These are phyloP conservation scores for Metacarcinus magister DNA, from an alignment of 2,888 invertebrate species.

Conservation along the genomic window DNA sequence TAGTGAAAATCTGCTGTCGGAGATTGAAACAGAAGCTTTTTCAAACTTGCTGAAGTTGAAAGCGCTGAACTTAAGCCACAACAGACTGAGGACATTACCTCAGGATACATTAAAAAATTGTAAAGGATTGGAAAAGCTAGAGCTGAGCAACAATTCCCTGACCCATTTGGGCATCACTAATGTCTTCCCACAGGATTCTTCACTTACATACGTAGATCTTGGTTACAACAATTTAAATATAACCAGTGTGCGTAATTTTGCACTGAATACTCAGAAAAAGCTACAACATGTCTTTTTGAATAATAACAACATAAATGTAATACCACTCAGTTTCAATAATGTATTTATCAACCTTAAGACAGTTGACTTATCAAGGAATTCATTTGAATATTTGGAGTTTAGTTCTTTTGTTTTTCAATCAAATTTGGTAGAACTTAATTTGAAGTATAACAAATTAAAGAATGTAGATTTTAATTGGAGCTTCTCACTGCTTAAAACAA, in stretches of 20 bases:
- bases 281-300: constrained; percentile 56
- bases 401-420: not conserved
- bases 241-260: not conserved
- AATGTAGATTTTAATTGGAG: not conserved
- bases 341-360: not conserved
- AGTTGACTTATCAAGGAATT: constrained; percentile 34
- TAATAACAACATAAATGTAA: constrained; percentile 64
- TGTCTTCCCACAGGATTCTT: constrained; percentile 35
- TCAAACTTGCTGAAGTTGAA: constrained; percentile 50
- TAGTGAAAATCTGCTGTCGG: constrained; percentile 46
- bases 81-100: constrained; percentile 68
- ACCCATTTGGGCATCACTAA: not conserved
- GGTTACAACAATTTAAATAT: constrained; percentile 67
- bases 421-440: not conserved
- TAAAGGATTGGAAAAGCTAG: not conserved
- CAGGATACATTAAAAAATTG: constrained; percentile 22
- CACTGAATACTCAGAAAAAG: constrained; percentile 49
- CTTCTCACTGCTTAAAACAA: not conserved
- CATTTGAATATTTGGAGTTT: not conserved
- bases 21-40: constrained; percentile 38
- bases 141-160: constrained; percentile 62
- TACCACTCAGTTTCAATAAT: not conserved
- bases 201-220: constrained; percentile 61
- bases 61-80: constrained; percentile 63
- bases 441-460: not conserved